Base-by-base conservation (phyloP, 2,113 vertebrate genomes). In the Peromyscus leucopus region DNA sequence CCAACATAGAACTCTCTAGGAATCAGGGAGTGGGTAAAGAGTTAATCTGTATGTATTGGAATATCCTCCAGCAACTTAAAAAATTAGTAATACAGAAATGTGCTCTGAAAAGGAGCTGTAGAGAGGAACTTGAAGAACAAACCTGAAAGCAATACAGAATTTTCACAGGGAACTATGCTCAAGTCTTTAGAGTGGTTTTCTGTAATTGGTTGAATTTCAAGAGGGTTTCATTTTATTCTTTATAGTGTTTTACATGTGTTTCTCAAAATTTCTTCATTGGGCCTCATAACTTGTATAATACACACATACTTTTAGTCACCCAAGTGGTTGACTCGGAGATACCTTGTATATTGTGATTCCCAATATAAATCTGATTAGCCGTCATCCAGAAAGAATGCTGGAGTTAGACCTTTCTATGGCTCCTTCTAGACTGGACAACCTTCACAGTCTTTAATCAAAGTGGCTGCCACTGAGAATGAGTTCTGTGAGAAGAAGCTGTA, bases 181-280 rank as follows among this genome's bases (percentile, higher is more conserved):
- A 51, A 33, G 36, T 85, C 69, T 82, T 93, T 61, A 7, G 1
- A 65, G 1, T n/a, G 61, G 6, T 93, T 88, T 84, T 92, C 84
- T 92, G 89, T 48, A 51, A 46, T 84, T 91, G 39, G 4, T 69
- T 95, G 84, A 75, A 86, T 89, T 87, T 90, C 69, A 90, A 36
- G 19, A 24, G 33, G 74, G 57, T 95, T 93, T 88, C n/a, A 26
- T 84, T 94, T 82, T 89, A 31, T 82, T 78, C 55, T 85, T 28
- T 72, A 36, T 59, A 63, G 1, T 22, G 55, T 80, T 87, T 65
- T 69, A 33, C 15, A 74, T 46, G 2, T 78, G 69, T 36, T 92
- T 95, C 95, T 88, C 33, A 89, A 28, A 57, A 59, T 86, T 89
- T 94, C 42, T 76, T 31, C 36, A 95, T 0, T 24, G n/a, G 72